Base-by-base conservation (phyloP, 1,140 invertebrate species). In the Cecropterus lyciades region DNA sequence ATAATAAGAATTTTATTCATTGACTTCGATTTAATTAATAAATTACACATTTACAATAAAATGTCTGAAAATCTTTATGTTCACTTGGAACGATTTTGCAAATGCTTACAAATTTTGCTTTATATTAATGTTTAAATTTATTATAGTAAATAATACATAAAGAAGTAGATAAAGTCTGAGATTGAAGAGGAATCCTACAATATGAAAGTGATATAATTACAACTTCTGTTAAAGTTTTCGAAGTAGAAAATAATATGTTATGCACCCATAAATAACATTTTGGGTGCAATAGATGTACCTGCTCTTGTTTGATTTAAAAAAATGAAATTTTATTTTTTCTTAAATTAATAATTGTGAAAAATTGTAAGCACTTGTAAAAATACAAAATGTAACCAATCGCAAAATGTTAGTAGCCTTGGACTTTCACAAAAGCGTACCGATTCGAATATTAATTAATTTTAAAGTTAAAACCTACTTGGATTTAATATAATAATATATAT, bases 401-500 rank as follows among this genome's bases (percentile, higher is more conserved):
- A 43, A 37, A 63, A 63, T 24, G 27, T 27, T 40, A 51, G 49
- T 43, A 63, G 60, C 60, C 49, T 52, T 63, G 59, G 48, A 63
- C 59, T 42, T n/a, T 43, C 37, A 63, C 59, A 63, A 63, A 63
- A 63, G 59, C 59, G 33, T 42, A 24, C 48, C 33, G 59, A 63
- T 42, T 52, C 13, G 4, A 63, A 52, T 63, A 62, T 51, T 62
- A 62, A 42, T 67, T 43, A 66, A 48, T 52, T 62, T 63, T 43
- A 13, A 73, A 46, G 53, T 69, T 55, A 67, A 73, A 73, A 64
- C 49, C 71, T 73, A 69, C 64, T 37, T 53, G 27, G 49, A 67
- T 43, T 33, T 51, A 49, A 70, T 78, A 75, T 75, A 75, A 76
- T 76, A 68, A 70, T 68, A 70, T 73, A 70, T 70, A 69, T 59